phyloP scores from a whole-genome alignment of 2,888 invertebrate genomes.

The Chrysolina haemoptera region DNA sequence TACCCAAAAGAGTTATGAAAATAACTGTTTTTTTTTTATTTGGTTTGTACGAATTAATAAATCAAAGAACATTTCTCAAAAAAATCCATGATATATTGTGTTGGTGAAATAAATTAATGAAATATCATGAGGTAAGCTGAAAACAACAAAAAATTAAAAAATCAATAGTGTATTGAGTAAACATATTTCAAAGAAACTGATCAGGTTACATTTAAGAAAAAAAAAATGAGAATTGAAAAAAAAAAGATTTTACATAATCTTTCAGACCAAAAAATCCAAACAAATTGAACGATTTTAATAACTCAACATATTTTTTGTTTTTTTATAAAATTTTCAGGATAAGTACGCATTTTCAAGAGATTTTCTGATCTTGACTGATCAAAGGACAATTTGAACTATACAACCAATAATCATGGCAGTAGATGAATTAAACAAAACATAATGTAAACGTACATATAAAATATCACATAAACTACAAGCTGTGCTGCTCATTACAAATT shows the following conservation, averaged over 20 bases:
- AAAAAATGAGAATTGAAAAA: not conserved
- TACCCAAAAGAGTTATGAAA: constrained; percentile 45
- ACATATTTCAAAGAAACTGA: no score
- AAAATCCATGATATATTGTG: no score
- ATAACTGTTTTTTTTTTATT: constrained; percentile 30
- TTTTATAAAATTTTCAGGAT: not conserved
- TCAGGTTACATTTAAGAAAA: constrained; percentile 6
- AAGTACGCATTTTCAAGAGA: not conserved
- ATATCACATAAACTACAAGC: constrained; percentile 17
- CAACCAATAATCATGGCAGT: not conserved
- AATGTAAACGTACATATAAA: constrained; percentile 2
- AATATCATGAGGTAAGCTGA: no score
- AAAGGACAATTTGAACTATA: not conserved
- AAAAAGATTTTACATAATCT: no score
- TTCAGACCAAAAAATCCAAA: not conserved
- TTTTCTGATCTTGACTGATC: not conserved
- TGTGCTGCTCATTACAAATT: constrained; percentile 12
- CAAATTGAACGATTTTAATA: not conserved
- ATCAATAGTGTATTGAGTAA: no score
- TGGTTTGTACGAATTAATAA: not conserved
- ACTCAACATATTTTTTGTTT: not conserved
- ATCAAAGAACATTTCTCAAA: no score
- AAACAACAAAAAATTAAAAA: no score
- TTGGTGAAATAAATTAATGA: no score
- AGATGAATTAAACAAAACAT: not conserved